These are phyloP conservation scores for Aphis craccivora DNA, from an alignment of 1,140 invertebrate genomes.

Conservation along the genomic window DNA sequence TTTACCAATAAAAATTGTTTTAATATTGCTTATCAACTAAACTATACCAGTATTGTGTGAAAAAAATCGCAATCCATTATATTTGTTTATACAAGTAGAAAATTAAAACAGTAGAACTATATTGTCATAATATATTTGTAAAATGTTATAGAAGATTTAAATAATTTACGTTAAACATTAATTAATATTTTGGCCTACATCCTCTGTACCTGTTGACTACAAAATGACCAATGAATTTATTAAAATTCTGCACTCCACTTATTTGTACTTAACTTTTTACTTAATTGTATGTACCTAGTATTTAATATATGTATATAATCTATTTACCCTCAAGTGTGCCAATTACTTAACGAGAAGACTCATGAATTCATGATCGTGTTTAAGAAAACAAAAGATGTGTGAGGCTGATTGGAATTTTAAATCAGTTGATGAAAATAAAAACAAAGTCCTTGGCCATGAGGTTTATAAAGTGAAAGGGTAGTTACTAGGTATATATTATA, in stretches of 20 bases:
- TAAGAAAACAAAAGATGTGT: background rate
- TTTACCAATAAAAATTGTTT: too few species aligned
- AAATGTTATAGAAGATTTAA: background rate
- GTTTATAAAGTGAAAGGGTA: background rate
- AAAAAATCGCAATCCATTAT: too few species aligned
- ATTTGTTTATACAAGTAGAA: background rate
- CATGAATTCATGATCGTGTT: background rate
- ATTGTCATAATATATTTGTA: background rate
- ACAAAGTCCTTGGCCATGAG: background rate
- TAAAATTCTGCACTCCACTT: background rate
- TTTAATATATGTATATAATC: background rate
- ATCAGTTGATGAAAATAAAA: constrained; percentile 25
- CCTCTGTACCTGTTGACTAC: background rate
- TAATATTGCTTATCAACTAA: too few species aligned
- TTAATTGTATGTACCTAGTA: background rate
- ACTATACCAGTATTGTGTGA: too few species aligned
- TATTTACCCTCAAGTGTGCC: background rate
- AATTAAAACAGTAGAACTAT: background rate
- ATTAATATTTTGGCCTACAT: background rate
- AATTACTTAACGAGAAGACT: background rate
- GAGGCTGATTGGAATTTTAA: constrained; percentile 24
- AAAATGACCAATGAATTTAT: background rate
- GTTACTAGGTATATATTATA: background rate
- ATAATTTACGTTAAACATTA: too few species aligned
- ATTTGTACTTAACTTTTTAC: background rate